These are phyloP conservation scores for Rhodeus uyekii DNA, from an alignment of 2,797 vertebrate species.

Conservation along the genomic window DNA sequence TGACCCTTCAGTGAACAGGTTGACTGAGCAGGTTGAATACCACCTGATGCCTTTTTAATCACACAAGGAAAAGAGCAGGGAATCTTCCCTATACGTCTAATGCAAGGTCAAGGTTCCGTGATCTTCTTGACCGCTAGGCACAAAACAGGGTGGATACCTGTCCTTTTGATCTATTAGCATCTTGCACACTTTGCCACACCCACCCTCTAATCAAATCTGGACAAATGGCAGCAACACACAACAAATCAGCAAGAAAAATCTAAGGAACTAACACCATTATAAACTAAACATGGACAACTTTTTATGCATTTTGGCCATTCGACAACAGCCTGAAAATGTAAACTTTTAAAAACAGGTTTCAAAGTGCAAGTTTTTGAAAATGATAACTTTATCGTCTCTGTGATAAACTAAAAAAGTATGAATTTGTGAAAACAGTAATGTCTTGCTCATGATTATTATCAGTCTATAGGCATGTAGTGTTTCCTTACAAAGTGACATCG, in stretches of 20 bases:
- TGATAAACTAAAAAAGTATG: not conserved
- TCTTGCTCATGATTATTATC: no score
- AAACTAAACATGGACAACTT: not conserved
- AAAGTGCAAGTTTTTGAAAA: not conserved
- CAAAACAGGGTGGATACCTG: constrained; percentile 13
- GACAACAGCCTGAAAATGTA: not conserved
- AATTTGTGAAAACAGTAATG: not conserved
- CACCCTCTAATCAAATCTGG: constrained; percentile 16
- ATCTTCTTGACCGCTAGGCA: constrained; percentile 24
- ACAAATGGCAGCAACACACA: constrained; percentile 12
- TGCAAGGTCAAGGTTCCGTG: constrained; percentile 22
- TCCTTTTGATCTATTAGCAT: constrained; percentile 37
- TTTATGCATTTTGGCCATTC: not conserved
- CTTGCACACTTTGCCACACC: not conserved
- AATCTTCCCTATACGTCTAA: constrained; percentile 41
- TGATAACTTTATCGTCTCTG: not conserved
- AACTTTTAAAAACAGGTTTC: not conserved
- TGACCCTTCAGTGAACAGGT: constrained; percentile 36
- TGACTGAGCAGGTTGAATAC: constrained; percentile 45
- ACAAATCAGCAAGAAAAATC: not conserved
- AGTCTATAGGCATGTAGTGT: no score
- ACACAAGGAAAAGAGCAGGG: constrained; percentile 19
- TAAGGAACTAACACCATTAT: not conserved
- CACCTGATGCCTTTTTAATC: constrained; percentile 44
- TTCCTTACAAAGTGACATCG: no score